A percentile compares a stretch with the other conserved stretches of the same genome.
Conservation (phyloP, 2,888 invertebrate genomes). For the Lordiphosa andalusiaca region DNA sequence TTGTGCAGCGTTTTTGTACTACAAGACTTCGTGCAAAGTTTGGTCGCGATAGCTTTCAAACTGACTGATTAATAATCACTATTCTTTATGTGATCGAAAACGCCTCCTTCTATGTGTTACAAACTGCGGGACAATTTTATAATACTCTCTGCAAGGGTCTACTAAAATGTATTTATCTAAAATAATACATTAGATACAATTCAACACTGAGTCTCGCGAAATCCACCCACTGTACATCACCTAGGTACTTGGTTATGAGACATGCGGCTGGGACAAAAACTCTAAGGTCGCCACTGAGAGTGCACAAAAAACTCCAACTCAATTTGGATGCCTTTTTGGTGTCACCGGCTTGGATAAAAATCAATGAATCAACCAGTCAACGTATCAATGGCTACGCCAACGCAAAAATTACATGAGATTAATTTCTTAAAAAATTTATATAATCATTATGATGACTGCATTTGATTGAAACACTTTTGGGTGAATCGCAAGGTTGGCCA, state of each 20-base stretch:
- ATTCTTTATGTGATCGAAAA: too few relatives aligned
- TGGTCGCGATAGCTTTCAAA: too few relatives aligned
- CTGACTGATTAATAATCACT: too few relatives aligned
- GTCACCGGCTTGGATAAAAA: conserved; percentile 51
- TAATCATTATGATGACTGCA: conserved; percentile 49
- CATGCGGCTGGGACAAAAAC: conserved; percentile 27
- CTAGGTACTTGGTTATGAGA: conserved; percentile 22
- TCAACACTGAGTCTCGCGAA: too few relatives aligned
- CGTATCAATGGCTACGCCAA: conserved; percentile 54
- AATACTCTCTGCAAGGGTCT: too few relatives aligned
- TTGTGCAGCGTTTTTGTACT: too few relatives aligned
- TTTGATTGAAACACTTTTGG: conserved; percentile 65
- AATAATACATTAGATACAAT: too few relatives aligned
- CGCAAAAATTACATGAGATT: conserved; percentile 64
- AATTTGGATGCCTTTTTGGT: conserved; percentile 67
- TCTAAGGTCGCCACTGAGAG: conserved; percentile 54
- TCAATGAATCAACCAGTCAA: conserved; percentile 28
- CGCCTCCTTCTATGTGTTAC: too few relatives aligned
- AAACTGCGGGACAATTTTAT: too few relatives aligned
- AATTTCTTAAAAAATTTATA: conserved; percentile 53
- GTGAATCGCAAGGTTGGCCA: conserved; percentile 48
- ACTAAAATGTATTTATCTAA: too few relatives aligned
- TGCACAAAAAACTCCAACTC: conserved; percentile 61
- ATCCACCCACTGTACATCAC: too few relatives aligned
- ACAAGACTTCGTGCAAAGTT: too few relatives aligned